These are phyloP conservation scores for Vespertilio murinus DNA, from an alignment of 2,797 vertebrate genomes.

Conservation along the genomic window DNA sequence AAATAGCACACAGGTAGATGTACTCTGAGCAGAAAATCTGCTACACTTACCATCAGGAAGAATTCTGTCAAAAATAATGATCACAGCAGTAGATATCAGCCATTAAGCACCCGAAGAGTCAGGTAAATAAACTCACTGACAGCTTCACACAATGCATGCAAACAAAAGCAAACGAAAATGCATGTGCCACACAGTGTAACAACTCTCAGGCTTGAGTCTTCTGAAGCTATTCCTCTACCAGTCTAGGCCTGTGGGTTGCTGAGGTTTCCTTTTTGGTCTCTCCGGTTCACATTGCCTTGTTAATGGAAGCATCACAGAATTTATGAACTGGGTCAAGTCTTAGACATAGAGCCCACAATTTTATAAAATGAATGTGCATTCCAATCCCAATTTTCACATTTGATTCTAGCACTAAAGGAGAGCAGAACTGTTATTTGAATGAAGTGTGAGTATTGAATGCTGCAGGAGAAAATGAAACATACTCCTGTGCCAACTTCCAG, in stretches of 20 bases:
- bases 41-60: conserved; percentile 45
- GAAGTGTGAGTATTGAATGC: conserved; percentile 15
- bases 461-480: conserved; percentile 4
- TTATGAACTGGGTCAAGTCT: neutral
- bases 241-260: neutral
- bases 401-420: neutral
- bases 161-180: neutral
- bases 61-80: conserved; percentile 55
- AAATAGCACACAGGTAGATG: conserved; percentile 60
- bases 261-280: conserved; percentile 5
- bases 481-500: neutral
- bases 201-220: neutral
- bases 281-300: neutral
- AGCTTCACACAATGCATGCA: neutral
- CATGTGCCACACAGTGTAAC: neutral
- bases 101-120: neutral
- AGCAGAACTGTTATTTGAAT: neutral
- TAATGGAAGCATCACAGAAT: conserved; percentile 23
- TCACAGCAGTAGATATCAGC: conserved; percentile 40
- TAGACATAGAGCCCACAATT: neutral
- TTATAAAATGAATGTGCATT: neutral
- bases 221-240: neutral
- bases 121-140: conserved; percentile 1
- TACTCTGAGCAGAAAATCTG: conserved; percentile 64
- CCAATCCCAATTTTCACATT: neutral